Base-by-base conservation (phyloP, 2,888 invertebrate species). In the Stramonita haemastoma region DNA sequence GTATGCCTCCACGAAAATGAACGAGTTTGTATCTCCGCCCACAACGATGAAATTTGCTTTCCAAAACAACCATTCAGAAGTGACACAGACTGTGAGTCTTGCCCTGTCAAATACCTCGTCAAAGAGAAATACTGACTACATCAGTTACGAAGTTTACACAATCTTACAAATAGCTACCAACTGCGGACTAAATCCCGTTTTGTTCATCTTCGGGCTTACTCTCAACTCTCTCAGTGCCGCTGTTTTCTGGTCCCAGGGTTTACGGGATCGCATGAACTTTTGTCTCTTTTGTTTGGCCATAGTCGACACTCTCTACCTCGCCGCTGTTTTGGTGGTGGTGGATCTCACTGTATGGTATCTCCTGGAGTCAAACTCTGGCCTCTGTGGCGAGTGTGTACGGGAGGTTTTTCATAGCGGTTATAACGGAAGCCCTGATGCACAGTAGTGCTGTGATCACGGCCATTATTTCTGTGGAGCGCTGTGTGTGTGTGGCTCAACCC, bases 241-340 rank as follows among this genome's bases (percentile, higher is more conserved):
- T 56, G 85, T 57, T 17, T 86, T 86, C n/a, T 29, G n/a, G 8
- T 57, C 15, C n/a, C 85, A 86, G 26, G 85, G 85, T 22, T 32
- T 86, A 19, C 57, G 32, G 29, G 57, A 86, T 56, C 56, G 85
- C 57, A 86, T 86, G 57, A 86, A 86, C 85, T 57, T 86, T 19
- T 86, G 85, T 26, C 85, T 86, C 85, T 86, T 86, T 57, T 57
- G 85, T 57, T 57, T 86, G 26, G 85, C 56, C 29, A 29, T 86
- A 17, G 29, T 86, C 15, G 57, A 86, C 85, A 19, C 29, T 0
- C 57, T 86, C n/a, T 57, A 86, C 85, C 29, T 86, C 57, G 22
- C 15, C 29, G 29, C 57, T 57, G 17, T 56, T n/a, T 57, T 86
- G 46, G n/a, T 57, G 57, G n/a, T 57, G n/a, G 57, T n/a, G n/a